phyloP scores from a whole-genome alignment of 2,888 invertebrate genomes.

The Apodemia mormo region DNA sequence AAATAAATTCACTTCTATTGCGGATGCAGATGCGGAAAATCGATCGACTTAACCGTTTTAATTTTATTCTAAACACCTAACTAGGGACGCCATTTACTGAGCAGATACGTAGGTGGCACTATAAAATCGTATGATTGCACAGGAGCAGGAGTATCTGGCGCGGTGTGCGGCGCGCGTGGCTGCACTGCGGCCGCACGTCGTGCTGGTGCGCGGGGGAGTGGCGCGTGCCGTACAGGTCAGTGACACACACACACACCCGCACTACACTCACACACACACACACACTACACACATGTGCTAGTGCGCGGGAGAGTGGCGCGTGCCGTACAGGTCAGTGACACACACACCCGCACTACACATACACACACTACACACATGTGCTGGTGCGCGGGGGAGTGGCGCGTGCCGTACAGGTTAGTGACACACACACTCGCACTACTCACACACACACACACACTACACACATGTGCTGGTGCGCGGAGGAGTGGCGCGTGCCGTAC shows the following conservation, averaged over 20 bases:
- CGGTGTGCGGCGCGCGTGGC: conserved; percentile 93
- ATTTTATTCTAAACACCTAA: too few species aligned
- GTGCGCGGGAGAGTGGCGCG: conserved; percentile 90
- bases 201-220: conserved; percentile 94
- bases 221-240: conserved; percentile 90
- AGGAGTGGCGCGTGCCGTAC: conserved; percentile 92
- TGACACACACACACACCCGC: neutral
- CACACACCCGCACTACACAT: too few species aligned
- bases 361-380: too few species aligned
- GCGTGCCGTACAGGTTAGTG: conserved; percentile 92
- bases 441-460: too few species aligned
- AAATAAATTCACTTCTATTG: too few species aligned
- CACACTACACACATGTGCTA: neutral
- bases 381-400: conserved; percentile 89
- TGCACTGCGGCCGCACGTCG: conserved; percentile 91
- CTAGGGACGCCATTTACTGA: too few species aligned
- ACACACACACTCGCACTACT: too few species aligned
- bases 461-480: conserved; percentile 96
- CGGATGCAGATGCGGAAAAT: too few species aligned
- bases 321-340: conserved; percentile 86
- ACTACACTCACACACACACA: neutral
- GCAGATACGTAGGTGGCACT: too few species aligned
- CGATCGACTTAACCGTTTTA: too few species aligned
- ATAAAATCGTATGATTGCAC: neutral
- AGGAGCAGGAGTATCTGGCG: conserved; percentile 92